Evolutionary conservation across 2,797 vertebrate species (phyloP), one percentile per base, ranked within the genome.

Genomic region (Silurus aristotelis): DNA sequence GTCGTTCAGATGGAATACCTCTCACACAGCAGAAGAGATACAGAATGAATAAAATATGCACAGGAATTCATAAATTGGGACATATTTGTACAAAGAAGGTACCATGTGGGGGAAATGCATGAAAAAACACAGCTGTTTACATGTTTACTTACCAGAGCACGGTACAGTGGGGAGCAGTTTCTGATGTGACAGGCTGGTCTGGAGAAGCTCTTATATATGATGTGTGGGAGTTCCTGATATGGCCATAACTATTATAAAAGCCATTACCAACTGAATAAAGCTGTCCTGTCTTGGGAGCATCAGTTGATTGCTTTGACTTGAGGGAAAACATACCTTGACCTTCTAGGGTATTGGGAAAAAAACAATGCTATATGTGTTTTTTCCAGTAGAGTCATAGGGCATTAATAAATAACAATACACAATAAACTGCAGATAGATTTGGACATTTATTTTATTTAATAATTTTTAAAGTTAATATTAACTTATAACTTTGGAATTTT

Each of bases 261-360:
- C 52, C 17, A 76, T 76, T 76, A 76, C 46, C 71, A 20, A 25
- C 10, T 25, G 48, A 27, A 17, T 75, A 27, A n/a, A 77, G 70
- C 0, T 7, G 86, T 85, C 91, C 84, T 87, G 89, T 88, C 90
- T 55, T 66, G 88, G 85, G 90, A 89, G 86, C 78, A 85, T 89
- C 86, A 82, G 81, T 85, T 91, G 89, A 91, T 89, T 89, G 87
- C 82, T 48, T 72, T 72, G 76, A 87, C 91, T 89, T 76, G 73
- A 75, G n/a, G 48, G 72, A 75, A 75, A 46, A 55, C 72, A 75
- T 56, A 52, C 25, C 55, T 25, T 55, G 48, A 75, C 72, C 72
- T 75, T 75, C 55, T 55, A 75, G 48, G 48, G 48, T 75, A 27
- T 55, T 48, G 0, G 13, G 56, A 31, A 25, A 55, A 19, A 52